Evolutionary conservation across 1,140 invertebrate species (phyloP).

Genomic region (Caerostris extrusa): DNA sequence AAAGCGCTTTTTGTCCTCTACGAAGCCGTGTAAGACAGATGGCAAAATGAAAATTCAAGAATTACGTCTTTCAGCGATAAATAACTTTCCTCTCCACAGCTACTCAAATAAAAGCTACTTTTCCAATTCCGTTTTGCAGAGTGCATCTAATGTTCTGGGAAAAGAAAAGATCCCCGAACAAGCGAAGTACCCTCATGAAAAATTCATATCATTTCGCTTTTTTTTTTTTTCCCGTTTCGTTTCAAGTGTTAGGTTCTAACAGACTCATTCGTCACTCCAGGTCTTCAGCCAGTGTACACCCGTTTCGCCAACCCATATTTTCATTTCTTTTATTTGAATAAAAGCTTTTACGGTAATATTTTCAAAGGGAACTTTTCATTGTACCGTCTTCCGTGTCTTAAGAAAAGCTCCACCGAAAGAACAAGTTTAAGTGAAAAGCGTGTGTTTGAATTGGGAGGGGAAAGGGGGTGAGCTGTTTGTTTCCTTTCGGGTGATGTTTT

Average conservation of each 20-base stretch:
- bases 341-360: no score
- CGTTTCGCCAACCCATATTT: not conserved
- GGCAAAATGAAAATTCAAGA: slow-evolving; percentile 45
- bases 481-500: slow-evolving; percentile 27
- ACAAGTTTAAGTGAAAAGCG: slow-evolving; percentile 36
- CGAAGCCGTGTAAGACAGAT: not conserved
- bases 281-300: slow-evolving; percentile 3
- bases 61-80: slow-evolving; percentile 17
- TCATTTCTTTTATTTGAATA: no score
- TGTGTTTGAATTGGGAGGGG: not conserved
- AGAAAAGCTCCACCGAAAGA: slow-evolving; percentile 45
- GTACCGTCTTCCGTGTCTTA: slow-evolving; percentile 34
- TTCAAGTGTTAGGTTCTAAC: slow-evolving; percentile 55
- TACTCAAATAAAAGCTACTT: slow-evolving; percentile 65
- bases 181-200: slow-evolving; percentile 51
- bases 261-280: slow-evolving; percentile 50
- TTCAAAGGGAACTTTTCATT: slow-evolving; percentile 17
- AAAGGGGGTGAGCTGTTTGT: not conserved
- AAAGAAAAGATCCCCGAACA: slow-evolving; percentile 47
- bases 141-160: slow-evolving; percentile 48
- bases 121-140: slow-evolving; percentile 48
- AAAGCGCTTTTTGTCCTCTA: not conserved
- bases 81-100: slow-evolving; percentile 40
- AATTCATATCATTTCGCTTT: slow-evolving; percentile 48
- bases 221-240: slow-evolving; percentile 49